Evolutionary conservation across 2,888 invertebrate species (phyloP).

Genomic region (Notodonta dromedarius): DNA sequence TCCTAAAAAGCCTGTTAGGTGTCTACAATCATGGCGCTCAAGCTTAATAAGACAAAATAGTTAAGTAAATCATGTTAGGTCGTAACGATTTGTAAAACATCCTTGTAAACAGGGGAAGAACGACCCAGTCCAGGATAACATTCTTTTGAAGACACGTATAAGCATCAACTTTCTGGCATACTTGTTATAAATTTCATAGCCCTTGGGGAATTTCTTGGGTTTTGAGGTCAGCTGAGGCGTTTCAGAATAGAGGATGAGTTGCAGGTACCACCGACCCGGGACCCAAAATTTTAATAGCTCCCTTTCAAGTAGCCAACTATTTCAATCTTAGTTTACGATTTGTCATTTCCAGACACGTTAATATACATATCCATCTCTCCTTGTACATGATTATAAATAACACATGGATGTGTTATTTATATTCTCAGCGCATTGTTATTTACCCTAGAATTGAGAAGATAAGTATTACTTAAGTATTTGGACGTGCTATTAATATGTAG

Average conservation of each 20-base stretch:
- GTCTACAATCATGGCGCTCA: too few relatives aligned
- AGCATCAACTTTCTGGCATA: neutral
- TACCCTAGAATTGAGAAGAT: too few relatives aligned
- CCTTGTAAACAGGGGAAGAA: neutral
- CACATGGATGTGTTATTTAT: too few relatives aligned
- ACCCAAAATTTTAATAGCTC: constrained; percentile 11
- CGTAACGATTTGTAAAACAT: neutral
- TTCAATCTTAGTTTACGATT: constrained; percentile 13
- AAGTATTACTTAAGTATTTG: too few relatives aligned
- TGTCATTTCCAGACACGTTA: neutral
- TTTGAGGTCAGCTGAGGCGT: neutral
- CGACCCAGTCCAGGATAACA: neutral
- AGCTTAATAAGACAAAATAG: too few relatives aligned
- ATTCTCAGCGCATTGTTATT: too few relatives aligned
- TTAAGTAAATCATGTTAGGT: neutral
- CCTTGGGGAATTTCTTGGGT: neutral
- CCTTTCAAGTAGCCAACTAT: constrained; percentile 15
- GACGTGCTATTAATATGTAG: too few relatives aligned
- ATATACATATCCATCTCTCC: too few relatives aligned
- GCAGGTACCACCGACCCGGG: neutral
- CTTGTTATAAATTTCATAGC: constrained; percentile 1
- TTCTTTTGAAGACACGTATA: neutral
- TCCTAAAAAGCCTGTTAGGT: too few relatives aligned
- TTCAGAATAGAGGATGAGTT: neutral
- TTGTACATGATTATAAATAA: too few relatives aligned